phyloP scores from a whole-genome alignment of 2,888 invertebrate genomes.

The Mesorhabditis belari region DNA sequence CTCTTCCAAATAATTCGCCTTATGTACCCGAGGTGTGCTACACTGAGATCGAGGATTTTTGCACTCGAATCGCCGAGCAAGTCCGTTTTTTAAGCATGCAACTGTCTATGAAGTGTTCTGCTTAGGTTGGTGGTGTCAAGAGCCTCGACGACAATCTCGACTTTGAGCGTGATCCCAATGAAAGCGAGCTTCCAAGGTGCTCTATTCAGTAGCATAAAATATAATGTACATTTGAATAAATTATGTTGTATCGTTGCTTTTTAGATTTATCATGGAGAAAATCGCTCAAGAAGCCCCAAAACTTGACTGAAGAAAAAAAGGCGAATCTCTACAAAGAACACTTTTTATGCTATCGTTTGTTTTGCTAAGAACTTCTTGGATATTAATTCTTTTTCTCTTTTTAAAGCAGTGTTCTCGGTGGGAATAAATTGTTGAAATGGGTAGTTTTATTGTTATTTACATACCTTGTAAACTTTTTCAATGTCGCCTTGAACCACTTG shows the following conservation, averaged over 20 bases:
- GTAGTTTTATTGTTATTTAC: neutral
- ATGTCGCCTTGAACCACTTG: neutral
- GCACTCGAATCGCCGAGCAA: neutral
- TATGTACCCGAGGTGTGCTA: neutral
- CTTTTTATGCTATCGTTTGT: neutral
- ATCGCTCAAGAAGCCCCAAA: neutral
- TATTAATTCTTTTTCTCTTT: too few relatives aligned
- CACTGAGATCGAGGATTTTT: neutral
- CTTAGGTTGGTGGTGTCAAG: conserved; percentile 17
- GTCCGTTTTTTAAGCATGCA: neutral
- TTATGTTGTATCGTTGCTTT: neutral
- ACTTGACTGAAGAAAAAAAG: neutral
- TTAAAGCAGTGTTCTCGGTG: too few relatives aligned
- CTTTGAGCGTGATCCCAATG: conserved; percentile 38
- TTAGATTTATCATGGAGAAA: neutral
- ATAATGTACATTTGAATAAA: neutral
- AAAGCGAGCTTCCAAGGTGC: conserved; percentile 32
- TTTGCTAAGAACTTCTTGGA: too few relatives aligned
- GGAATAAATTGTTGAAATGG: neutral
- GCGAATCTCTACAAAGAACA: neutral
- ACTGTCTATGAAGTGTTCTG: neutral
- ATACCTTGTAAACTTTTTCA: neutral
- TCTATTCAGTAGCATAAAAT: too few relatives aligned
- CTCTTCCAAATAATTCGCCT: neutral
- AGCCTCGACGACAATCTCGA: conserved; percentile 39